Percentiles rank a stretch among this genome's conserved stretches.
Conservation (phyloP, 1,140 invertebrate species). For the Cryptotermes secundus region DNA sequence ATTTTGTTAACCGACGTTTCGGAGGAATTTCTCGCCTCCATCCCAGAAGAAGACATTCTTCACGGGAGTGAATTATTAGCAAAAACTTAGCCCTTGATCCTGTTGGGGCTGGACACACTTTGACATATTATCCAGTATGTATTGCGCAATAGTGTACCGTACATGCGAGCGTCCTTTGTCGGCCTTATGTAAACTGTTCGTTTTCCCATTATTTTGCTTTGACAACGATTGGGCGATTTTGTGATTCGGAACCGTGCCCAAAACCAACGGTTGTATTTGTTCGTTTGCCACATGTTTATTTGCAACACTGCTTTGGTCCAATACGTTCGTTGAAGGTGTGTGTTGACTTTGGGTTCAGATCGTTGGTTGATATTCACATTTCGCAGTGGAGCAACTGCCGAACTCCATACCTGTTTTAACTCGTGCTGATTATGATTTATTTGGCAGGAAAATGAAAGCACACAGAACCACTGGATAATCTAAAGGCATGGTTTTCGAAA, state of each 20-base stretch:
- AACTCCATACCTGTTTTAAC: not conserved
- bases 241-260: constrained; percentile 16
- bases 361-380: not conserved
- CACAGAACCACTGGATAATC: no score
- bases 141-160: no score
- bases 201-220: constrained; percentile 20
- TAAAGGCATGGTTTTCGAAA: no score
- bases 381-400: not conserved
- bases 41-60: no score
- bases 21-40: no score
- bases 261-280: constrained; percentile 16
- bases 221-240: constrained; percentile 15
- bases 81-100: no score
- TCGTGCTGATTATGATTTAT: not conserved
- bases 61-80: no score
- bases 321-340: not conserved
- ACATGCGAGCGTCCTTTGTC: not conserved
- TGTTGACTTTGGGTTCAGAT: constrained; percentile 8
- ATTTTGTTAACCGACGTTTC: no score
- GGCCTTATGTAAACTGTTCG: not conserved
- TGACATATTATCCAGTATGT: no score
- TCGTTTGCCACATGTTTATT: constrained; percentile 15
- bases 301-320: not conserved
- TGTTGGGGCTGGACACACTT: no score
- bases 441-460: no score